A percentile compares a stretch with the other conserved stretches of the same genome.
phyloP scores from a whole-genome alignment of 2,888 invertebrate species.

The Nomada lathburiana region DNA sequence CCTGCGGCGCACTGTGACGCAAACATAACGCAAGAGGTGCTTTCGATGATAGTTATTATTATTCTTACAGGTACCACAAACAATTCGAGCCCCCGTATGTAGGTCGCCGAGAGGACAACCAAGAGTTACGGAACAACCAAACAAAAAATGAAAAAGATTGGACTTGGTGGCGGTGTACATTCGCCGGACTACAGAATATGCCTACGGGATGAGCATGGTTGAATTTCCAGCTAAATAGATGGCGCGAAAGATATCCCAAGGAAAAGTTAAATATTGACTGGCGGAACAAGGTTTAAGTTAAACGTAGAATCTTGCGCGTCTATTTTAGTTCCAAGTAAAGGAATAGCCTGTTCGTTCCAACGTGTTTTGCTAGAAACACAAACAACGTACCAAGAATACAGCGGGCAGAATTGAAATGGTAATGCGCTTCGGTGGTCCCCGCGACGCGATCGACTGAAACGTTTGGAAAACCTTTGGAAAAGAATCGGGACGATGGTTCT shows the following conservation, averaged over 20 bases:
- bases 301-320: conserved; percentile 49
- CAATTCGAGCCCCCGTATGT: neutral
- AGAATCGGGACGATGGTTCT: conserved; percentile 52
- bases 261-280: conserved; percentile 54
- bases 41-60: neutral
- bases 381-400: conserved; percentile 55
- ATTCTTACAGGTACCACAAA: neutral
- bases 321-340: conserved; percentile 53
- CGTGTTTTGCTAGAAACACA: conserved; percentile 50
- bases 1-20: neutral
- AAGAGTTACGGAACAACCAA: neutral
- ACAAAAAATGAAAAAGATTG: neutral
- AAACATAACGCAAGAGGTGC: neutral
- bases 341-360: conserved; percentile 29
- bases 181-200: neutral
- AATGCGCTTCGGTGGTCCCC: conserved; percentile 33
- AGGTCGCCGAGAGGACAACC: neutral
- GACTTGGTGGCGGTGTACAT: neutral
- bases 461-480: conserved; percentile 23
- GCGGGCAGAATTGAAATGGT: conserved; percentile 17
- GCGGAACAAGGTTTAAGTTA: conserved; percentile 21
- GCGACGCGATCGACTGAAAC: neutral
- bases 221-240: conserved; percentile 11
- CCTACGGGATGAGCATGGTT: neutral
- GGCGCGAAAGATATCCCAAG: conserved; percentile 25